Evolutionary conservation across 2,888 invertebrate genomes (phyloP).

Genomic region (Tetrapedia diversipes): DNA sequence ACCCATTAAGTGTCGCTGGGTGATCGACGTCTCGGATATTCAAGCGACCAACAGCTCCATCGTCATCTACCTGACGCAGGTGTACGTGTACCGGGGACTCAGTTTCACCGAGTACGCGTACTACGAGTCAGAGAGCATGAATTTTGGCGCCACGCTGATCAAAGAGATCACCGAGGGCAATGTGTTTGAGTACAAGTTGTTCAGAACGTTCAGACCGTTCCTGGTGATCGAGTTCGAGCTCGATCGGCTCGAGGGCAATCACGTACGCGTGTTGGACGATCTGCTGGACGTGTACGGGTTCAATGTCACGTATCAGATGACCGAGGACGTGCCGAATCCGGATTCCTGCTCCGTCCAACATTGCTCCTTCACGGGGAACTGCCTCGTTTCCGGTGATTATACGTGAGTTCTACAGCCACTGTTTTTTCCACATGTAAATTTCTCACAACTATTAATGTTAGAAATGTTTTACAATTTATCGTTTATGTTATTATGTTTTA

Average conservation of each 20-base stretch:
- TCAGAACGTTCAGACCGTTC: constrained; percentile 88
- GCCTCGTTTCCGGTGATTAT: constrained; percentile 89
- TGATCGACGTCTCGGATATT: constrained; percentile 89
- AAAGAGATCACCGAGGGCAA: constrained; percentile 90
- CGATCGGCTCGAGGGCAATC: constrained; percentile 90
- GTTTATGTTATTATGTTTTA: too few species aligned
- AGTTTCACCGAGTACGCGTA: constrained; percentile 91
- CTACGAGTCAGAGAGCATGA: constrained; percentile 87
- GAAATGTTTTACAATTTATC: too few species aligned
- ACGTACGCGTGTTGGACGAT: constrained; percentile 91
- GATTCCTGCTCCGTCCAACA: constrained; percentile 90
- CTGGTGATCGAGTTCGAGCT: constrained; percentile 91
- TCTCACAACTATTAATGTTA: too few species aligned
- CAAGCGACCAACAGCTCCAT: constrained; percentile 87
- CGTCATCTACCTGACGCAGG: constrained; percentile 93
- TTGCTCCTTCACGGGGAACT: constrained; percentile 94
- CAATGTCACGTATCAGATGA: constrained; percentile 95
- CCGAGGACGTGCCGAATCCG: constrained; percentile 83
- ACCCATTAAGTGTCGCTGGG: constrained; percentile 94
- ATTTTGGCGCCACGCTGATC: constrained; percentile 87
- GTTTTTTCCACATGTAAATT: too few species aligned
- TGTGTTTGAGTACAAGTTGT: constrained; percentile 85
- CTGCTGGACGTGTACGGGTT: constrained; percentile 95
- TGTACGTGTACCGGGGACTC: constrained; percentile 91
- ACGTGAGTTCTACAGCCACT: constrained; percentile 85